Base-by-base conservation (phyloP, 2,888 invertebrate species). In the Hanleya hanleyi region DNA sequence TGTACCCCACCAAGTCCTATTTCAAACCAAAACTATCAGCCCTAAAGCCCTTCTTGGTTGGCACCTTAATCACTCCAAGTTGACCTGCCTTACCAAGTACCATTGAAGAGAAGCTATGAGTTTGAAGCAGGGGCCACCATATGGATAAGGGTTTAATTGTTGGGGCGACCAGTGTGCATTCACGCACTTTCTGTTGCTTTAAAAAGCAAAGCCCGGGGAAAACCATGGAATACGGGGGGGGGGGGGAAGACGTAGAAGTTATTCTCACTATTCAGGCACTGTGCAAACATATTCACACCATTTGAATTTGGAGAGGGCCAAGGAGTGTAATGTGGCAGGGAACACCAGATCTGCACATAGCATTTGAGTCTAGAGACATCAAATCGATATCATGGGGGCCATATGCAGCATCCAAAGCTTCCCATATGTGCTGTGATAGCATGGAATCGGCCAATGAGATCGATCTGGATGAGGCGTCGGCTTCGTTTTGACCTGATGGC, bases 321-420 rank as follows among this genome's bases (percentile, higher is more conserved):
- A 22, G 69, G 69, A 1, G 72, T 73, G 69, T 69, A 76, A 74
- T 77, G 77, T 49, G 33, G n/a, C 33, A 74, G 38, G 1, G 57
- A 2, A 32, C 36, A 41, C 71, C 73, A 9, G 49, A 36, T 15
- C 6, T 36, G 32, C 49, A 49, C 70, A 72, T 74, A 1, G 49
- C 72, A 70, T 74, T 79, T 6, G 72, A 70, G 50, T 77, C 77
- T 9, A 73, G 32, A 15, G 77, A 57, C 75, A 77, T 79, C 12
- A 75, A 47, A 41, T 77, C 74, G 38, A 73, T 65, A 22, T 71
- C 67, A 41, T 79, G 77, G 2, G 74, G 74, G 1, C 78, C 75
- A 62, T 69, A 75, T 6, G 3, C 32, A 29, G 35, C 4, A 29
- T 75, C 68, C 12, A 78, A 70, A 26, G 50, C 18, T 4, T 69